These are phyloP conservation scores for Dioctria linearis DNA, from an alignment of 2,888 invertebrate species.

Conservation along the genomic window DNA sequence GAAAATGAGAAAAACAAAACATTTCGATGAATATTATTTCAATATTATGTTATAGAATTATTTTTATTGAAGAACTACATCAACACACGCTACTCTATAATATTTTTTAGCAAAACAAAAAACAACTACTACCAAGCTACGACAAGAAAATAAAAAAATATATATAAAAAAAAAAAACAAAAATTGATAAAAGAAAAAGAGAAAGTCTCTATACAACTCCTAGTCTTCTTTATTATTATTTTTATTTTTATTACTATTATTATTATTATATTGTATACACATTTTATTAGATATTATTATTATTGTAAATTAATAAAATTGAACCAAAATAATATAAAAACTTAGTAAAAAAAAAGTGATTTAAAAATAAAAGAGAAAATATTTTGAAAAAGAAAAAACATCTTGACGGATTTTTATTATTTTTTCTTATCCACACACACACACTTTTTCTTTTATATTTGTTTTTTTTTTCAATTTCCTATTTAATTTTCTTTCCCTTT, in stretches of 20 bases:
- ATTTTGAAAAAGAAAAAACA: constrained; percentile 35
- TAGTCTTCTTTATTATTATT: constrained; percentile 51
- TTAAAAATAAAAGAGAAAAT: constrained; percentile 52
- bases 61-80: constrained; percentile 32
- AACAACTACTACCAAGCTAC: no score
- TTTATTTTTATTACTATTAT: constrained; percentile 15
- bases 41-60: constrained; percentile 10
- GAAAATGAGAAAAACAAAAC: background rate
- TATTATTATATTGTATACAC: background rate
- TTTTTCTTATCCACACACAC: background rate
- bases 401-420: constrained; percentile 24
- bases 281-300: background rate
- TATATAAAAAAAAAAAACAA: constrained; percentile 32
- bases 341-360: constrained; percentile 19
- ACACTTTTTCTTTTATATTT: no score
- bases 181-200: constrained; percentile 23
- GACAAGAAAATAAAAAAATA: background rate
- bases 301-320: background rate
- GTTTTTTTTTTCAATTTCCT: no score
- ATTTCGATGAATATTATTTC: background rate
- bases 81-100: background rate
- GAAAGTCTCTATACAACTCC: constrained; percentile 47
- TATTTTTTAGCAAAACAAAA: no score
- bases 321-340: constrained; percentile 46
- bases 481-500: no score